A percentile compares a stretch with the other conserved stretches of the same genome.
phyloP scores from a whole-genome alignment of 2,797 vertebrate genomes.

The Lepilemur ruficaudatus region DNA sequence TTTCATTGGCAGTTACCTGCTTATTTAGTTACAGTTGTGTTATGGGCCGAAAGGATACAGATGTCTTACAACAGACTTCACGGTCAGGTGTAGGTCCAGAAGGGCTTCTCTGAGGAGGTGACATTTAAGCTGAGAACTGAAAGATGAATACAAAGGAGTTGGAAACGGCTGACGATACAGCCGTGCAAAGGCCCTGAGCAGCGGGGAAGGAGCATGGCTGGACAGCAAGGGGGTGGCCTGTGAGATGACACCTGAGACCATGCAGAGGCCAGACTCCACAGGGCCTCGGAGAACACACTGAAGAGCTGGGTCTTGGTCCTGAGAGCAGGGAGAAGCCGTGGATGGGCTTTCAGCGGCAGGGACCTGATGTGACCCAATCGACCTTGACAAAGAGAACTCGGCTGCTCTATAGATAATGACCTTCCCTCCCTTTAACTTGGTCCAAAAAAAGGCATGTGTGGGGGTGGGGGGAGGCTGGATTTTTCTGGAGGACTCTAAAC shows the following conservation, averaged over 20 bases:
- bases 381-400: background rate
- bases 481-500: background rate
- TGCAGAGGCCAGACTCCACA: background rate
- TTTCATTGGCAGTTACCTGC: background rate
- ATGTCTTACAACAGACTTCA: background rate
- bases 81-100: background rate
- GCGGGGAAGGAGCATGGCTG: background rate
- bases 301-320: background rate
- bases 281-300: background rate
- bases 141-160: background rate
- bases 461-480: background rate
- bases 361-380: fast-evolving
- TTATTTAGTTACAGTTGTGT: background rate
- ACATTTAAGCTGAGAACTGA: background rate
- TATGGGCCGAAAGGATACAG: background rate
- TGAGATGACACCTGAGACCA: background rate
- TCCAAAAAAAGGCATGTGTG: background rate
- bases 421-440: background rate
- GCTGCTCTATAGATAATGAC: background rate
- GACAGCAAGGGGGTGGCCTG: background rate
- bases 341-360: background rate
- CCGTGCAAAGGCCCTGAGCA: background rate
- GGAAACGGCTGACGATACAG: background rate
- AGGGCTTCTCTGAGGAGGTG: background rate
- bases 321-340: background rate